Conservation (phyloP, 2,113 vertebrate species). For the Hoplias malabaricus region DNA sequence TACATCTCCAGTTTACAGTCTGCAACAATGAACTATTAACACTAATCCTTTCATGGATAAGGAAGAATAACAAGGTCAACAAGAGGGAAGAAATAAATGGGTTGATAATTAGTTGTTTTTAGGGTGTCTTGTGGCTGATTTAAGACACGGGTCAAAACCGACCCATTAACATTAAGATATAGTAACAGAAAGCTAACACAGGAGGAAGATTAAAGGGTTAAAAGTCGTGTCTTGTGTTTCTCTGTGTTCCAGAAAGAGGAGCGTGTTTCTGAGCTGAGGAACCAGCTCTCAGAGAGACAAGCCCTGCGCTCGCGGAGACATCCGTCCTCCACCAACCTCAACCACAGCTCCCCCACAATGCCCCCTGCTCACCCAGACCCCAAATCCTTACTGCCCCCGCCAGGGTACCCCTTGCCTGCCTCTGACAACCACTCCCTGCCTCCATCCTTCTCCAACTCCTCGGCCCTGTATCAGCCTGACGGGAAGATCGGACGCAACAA, state of each 20-base stretch:
- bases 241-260: constrained; percentile 83
- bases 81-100: no score
- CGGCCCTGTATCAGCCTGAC: constrained; percentile 80
- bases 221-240: neutral
- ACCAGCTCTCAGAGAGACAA: constrained; percentile 86
- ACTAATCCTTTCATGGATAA: no score
- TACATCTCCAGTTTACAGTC: no score
- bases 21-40: no score
- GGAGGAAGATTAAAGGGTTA: no score
- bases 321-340: constrained; percentile 74
- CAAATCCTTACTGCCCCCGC: constrained; percentile 74
- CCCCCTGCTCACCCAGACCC: constrained; percentile 66
- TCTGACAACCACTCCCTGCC: constrained; percentile 75
- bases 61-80: no score
- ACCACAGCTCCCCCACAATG: constrained; percentile 67
- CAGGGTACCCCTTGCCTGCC: constrained; percentile 73
- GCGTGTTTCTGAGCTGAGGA: constrained; percentile 85
- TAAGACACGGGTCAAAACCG: no score
- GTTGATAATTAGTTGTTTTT: no score
- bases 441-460: constrained; percentile 77
- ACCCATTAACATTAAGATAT: no score
- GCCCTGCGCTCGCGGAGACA: constrained; percentile 84
- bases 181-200: no score
- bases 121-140: no score
- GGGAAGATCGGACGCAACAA: constrained; percentile 86